These are phyloP conservation scores for Acanthacorydalis orientalis DNA, from an alignment of 2,888 invertebrate species.

Conservation along the genomic window DNA sequence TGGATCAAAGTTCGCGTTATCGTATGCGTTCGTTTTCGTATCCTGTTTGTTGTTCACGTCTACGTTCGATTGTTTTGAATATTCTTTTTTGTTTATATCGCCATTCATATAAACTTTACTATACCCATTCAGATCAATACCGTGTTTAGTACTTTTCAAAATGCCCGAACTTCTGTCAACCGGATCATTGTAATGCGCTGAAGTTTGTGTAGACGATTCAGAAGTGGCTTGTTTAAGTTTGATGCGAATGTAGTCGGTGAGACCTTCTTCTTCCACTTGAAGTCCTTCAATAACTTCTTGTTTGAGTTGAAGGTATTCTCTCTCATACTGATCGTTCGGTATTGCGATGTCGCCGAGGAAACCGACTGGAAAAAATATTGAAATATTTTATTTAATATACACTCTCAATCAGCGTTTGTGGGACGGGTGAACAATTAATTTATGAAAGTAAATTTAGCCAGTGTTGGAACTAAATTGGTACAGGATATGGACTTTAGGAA, in stretches of 20 bases:
- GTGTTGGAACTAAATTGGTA: no score
- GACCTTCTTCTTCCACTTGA: conserved; percentile 71
- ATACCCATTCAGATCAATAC: conserved; percentile 12
- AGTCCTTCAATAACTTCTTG: conserved; percentile 70
- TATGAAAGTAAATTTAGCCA: no score
- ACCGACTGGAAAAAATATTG: conserved; percentile 41
- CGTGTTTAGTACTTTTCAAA: conserved; percentile 12
- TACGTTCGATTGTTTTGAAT: conserved; percentile 4
- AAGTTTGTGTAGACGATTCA: not conserved
- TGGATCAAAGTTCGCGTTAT: no score
- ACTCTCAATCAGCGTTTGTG: no score
- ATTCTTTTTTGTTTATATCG: conserved; percentile 10
- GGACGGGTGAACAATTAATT: no score
- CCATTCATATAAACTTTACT: conserved; percentile 12
- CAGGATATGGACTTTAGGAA: no score
- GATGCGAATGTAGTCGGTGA: conserved; percentile 54
- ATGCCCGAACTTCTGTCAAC: no score
- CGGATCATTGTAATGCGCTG: conserved; percentile 2
- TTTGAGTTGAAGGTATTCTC: conserved; percentile 61
- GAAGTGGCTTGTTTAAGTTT: conserved; percentile 46
- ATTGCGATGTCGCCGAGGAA: conserved; percentile 76
- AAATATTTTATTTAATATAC: not conserved
- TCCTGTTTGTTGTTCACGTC: conserved; percentile 14
- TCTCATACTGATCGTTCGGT: conserved; percentile 36
- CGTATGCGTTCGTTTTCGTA: no score